Base-by-base conservation (phyloP, 2,888 invertebrate genomes). In the Drosophila algonquin region DNA sequence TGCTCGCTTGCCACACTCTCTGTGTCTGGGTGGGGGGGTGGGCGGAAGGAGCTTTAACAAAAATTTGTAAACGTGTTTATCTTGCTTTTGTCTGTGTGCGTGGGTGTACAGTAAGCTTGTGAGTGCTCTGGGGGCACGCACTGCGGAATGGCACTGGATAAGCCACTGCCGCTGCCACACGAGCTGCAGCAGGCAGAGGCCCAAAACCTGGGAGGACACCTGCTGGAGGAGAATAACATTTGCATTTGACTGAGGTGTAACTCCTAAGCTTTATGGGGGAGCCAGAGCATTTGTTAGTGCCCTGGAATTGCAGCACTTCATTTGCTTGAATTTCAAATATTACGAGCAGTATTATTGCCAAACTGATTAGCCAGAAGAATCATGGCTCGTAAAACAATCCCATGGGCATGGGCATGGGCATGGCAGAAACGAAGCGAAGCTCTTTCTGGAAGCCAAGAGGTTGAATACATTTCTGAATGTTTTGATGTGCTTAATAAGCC, bases 51-150 rank as follows among this genome's bases (percentile, higher is more conserved):
- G 64, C 67, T 56, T 47, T 21, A n/a, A 30, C 44, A 47, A 35
- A 65, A 70, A 71, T 70, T 71, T 63, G 71, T 63, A 71, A 63
- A 58, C 72, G 71, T 71, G 71, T 70, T 72, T 72, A 70, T 72
- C 71, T 63, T 71, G 71, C 51, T 72, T 44, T 47, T 30, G 30
- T 8, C 30, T 30, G 30, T 30, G 45, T 51, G 47, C 40, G 44
- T 35, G 54, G 35, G 46, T 56, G 48, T 14, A 55, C 57, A 69
- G 70, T 70, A 48, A 69, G 70, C 70, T 70, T 69, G 56, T 61
- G 61, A 63, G 63, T 65, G 52, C 61, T 56, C 32, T 21, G 68
- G 35, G 16, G 50, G 32, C 12, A 16, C 16, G 27, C 2, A 16
- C 21, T 21, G 53, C 18, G 61, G 47, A 16, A 21, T 54, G 63